phyloP scores from a whole-genome alignment of 2,113 vertebrate genomes.

The Uropsilus gracilis region DNA sequence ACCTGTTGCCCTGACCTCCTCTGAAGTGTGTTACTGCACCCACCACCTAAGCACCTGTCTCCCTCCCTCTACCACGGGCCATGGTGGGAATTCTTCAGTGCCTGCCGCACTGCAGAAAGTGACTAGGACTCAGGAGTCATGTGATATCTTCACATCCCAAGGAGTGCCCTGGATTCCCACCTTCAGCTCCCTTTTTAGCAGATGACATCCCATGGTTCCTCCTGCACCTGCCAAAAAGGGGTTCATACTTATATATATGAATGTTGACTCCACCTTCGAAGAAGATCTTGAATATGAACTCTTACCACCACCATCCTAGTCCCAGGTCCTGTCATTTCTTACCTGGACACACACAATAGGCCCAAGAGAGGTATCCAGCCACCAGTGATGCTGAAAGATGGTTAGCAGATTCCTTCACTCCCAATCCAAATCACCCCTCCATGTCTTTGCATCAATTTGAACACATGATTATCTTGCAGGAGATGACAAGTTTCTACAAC shows the following conservation, averaged over 20 bases:
- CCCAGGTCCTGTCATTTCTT: neutral
- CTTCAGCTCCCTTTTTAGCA: neutral
- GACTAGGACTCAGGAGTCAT: neutral
- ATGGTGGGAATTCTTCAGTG: neutral
- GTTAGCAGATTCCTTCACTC: neutral
- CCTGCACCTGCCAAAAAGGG: neutral
- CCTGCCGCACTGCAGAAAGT: too few relatives aligned
- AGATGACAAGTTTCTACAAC: fast-evolving
- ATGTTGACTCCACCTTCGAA: neutral
- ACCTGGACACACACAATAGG: fast-evolving
- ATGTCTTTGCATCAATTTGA: neutral
- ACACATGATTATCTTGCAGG: neutral
- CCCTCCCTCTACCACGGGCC: too few relatives aligned
- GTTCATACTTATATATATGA: neutral
- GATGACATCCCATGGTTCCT: neutral
- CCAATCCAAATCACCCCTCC: too few relatives aligned
- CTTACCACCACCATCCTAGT: fast-evolving
- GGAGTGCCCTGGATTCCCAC: neutral
- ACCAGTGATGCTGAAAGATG: neutral
- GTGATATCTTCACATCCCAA: neutral
- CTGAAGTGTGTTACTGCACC: too few relatives aligned
- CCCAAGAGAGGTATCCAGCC: neutral
- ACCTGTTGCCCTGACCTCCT: too few relatives aligned
- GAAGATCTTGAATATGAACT: neutral
- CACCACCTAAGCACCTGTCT: too few relatives aligned